These are phyloP conservation scores for Carettochelys insculpta DNA, from an alignment of 2,113 vertebrate genomes.

Conservation along the genomic window DNA sequence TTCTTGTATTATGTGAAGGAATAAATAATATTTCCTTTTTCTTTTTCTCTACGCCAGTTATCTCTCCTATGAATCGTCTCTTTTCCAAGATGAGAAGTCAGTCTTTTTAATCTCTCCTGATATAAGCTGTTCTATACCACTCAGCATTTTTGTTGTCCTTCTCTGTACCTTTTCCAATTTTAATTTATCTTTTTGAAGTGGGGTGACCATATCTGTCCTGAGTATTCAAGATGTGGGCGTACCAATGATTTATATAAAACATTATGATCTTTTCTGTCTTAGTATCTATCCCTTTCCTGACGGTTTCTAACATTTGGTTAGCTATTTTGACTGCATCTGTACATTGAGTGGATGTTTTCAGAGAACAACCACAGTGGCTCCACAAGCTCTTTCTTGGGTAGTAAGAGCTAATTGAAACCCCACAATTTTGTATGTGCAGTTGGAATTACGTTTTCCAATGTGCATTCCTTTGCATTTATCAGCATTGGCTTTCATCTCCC, in stretches of 20 bases:
- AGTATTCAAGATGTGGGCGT: not conserved
- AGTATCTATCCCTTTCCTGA: not conserved
- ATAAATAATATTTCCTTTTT: not conserved
- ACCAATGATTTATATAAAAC: not conserved
- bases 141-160: not conserved
- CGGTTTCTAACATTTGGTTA: not conserved
- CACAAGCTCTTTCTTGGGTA: not conserved
- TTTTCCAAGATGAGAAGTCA: not conserved
- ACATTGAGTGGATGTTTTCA: not conserved
- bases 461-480: not conserved
- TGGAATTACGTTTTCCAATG: too few relatives aligned
- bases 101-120: not conserved
- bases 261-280: not conserved
- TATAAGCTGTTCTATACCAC: not conserved
- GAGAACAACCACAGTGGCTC: not conserved
- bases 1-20: not conserved
- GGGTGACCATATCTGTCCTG: not conserved
- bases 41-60: not conserved
- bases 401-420: not conserved
- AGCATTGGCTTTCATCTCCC: too few relatives aligned
- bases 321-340: not conserved
- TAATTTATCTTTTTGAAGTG: too few relatives aligned
- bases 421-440: too few relatives aligned
- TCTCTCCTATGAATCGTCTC: not conserved
- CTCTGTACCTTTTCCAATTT: too few relatives aligned